Percentiles rank a stretch among this genome's conserved stretches.
These are phyloP conservation scores for Phenganax stokvisi DNA, from an alignment of 92 coral and sea anemone genomes.

Conservation along the genomic window DNA sequence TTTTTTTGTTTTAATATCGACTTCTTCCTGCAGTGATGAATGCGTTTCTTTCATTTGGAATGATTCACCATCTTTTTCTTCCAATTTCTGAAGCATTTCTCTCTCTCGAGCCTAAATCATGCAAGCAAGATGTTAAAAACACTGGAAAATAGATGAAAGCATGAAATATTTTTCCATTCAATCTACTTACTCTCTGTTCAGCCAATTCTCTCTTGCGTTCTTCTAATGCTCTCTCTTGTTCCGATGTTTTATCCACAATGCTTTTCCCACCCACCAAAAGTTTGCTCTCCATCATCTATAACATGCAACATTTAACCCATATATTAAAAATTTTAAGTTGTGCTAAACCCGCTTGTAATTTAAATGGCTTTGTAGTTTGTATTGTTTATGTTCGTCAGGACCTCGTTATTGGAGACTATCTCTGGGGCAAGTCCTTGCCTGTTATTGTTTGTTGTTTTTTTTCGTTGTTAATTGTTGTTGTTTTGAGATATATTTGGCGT, in stretches of 20 bases:
- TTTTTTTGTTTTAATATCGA: conserved; percentile 87
- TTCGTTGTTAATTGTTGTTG: too few relatives aligned
- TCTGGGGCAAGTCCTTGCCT: too few relatives aligned
- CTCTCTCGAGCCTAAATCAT: conserved; percentile 75
- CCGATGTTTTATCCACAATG: conserved; percentile 89
- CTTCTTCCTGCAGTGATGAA: conserved; percentile 89
- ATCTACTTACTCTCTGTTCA: conserved; percentile 67
- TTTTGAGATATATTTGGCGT: too few relatives aligned
- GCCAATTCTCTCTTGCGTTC: conserved; percentile 75
- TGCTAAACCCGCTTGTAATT: not conserved
- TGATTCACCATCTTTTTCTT: conserved; percentile 87
- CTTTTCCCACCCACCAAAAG: conserved; percentile 91
- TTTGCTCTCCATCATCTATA: conserved; percentile 97
- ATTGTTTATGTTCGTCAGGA: not conserved
- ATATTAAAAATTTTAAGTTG: not conserved
- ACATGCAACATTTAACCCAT: not conserved
- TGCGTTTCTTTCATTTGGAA: conserved; percentile 81
- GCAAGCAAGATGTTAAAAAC: not conserved
- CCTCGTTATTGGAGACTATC: too few relatives aligned
- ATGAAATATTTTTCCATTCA: not conserved
- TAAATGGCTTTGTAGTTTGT: not conserved
- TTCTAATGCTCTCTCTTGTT: conserved; percentile 90
- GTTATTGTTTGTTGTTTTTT: too few relatives aligned
- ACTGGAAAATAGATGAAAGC: not conserved
- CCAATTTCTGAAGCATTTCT: conserved; percentile 95